These are phyloP conservation scores for Microtus ochrogaster DNA, from an alignment of 2,113 vertebrate species.

Conservation along the genomic window DNA sequence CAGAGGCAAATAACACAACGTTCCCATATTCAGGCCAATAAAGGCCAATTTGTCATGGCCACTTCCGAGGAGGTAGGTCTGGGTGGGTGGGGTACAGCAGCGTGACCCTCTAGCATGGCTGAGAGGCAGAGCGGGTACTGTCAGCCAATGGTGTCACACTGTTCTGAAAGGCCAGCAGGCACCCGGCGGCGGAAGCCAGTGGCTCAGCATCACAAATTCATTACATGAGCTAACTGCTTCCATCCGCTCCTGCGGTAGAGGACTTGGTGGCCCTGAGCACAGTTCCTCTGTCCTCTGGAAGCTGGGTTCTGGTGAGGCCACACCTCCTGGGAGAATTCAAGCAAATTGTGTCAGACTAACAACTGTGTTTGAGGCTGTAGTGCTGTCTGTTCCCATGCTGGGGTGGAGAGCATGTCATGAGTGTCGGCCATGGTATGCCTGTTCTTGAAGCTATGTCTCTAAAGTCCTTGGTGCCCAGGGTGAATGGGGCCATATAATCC, in stretches of 20 bases:
- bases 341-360: neutral
- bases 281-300: conserved; percentile 36
- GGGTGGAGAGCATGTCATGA: neutral
- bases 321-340: neutral
- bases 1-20: conserved; percentile 9
- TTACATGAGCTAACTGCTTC: conserved; percentile 61
- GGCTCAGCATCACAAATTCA: conserved; percentile 52
- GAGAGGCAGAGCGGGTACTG: neutral
- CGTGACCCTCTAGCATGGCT: neutral
- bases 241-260: neutral
- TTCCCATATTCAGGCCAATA: conserved; percentile 33
- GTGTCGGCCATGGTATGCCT: neutral
- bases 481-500: neutral
- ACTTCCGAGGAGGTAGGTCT: conserved; percentile 25
- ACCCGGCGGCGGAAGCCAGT: neutral
- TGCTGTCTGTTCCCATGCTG: neutral
- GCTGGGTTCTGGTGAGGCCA: neutral
- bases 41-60: conserved; percentile 66
- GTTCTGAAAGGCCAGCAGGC: conserved; percentile 33
- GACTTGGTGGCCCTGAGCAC: neutral
- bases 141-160: neutral
- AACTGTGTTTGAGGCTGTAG: neutral
- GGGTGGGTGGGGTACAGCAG: neutral
- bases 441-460: neutral
- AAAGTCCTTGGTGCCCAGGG: too few relatives aligned